phyloP scores from a whole-genome alignment of 1,140 invertebrate genomes.

The Himalopsyche phryganea region DNA sequence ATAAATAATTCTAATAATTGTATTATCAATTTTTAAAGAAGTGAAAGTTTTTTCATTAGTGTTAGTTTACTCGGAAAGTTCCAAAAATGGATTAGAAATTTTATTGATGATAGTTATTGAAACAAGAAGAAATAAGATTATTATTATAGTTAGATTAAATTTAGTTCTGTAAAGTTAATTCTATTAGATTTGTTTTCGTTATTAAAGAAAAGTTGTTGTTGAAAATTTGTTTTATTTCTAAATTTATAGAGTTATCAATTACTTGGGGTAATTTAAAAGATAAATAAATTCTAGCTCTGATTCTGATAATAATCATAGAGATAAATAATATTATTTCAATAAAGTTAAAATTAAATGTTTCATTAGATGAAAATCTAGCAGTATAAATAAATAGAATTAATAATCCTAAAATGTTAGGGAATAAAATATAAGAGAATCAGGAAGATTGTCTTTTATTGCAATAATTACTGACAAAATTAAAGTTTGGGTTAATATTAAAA shows the following conservation, averaged over 20 bases:
- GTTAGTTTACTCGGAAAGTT: constrained; percentile 44
- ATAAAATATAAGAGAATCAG: constrained; percentile 53
- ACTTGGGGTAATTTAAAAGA: constrained; percentile 5
- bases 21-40: constrained; percentile 46
- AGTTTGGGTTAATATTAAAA: constrained; percentile 51
- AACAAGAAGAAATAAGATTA: constrained; percentile 54
- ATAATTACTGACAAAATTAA: constrained; percentile 42
- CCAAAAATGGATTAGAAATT: constrained; percentile 45
- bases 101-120: constrained; percentile 48
- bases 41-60: constrained; percentile 47
- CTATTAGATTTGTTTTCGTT: constrained; percentile 46
- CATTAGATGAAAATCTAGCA: constrained; percentile 53
- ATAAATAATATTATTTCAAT: constrained; percentile 34
- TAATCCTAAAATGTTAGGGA: constrained; percentile 54
- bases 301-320: background rate
- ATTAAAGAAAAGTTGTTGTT: constrained; percentile 43
- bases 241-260: constrained; percentile 1
- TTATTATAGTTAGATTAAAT: constrained; percentile 44
- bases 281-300: constrained; percentile 19
- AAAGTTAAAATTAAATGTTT: constrained; percentile 48
- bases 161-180: constrained; percentile 30
- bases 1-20: constrained; percentile 51
- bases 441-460: constrained; percentile 43
- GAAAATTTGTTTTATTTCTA: constrained; percentile 5
- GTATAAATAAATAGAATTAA: constrained; percentile 58